Percentiles rank a stretch among this genome's conserved stretches.
phyloP scores from a whole-genome alignment of 2,113 vertebrate species.

The Limanda limanda region DNA sequence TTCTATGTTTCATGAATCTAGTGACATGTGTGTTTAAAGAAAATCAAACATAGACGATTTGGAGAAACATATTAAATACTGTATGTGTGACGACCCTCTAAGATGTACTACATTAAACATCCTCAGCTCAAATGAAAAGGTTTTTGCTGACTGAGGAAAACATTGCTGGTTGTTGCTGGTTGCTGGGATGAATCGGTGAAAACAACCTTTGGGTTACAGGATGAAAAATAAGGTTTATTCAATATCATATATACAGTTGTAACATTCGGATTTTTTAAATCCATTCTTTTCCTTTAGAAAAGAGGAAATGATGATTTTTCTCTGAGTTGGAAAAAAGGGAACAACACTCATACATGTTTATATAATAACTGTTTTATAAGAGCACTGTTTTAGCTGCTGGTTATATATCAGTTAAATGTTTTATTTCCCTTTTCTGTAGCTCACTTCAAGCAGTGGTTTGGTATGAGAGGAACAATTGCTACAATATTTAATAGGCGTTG shows the following conservation, averaged over 20 bases:
- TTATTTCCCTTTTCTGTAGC: background rate
- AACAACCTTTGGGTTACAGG: background rate
- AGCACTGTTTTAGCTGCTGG: background rate
- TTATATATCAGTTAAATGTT: background rate
- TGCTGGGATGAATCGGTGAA: background rate
- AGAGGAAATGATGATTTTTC: constrained; percentile 9
- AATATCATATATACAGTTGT: background rate
- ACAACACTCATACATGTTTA: background rate
- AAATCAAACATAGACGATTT: background rate
- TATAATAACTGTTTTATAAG: background rate
- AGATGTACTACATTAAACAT: constrained; percentile 22
- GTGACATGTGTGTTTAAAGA: background rate
- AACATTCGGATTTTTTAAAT: no score
- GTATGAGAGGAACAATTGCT: background rate
- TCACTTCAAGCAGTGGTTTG: background rate
- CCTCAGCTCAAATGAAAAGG: background rate
- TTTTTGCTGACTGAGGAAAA: no score
- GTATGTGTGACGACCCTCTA: background rate
- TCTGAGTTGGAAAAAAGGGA: background rate
- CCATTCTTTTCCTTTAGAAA: background rate
- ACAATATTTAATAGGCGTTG: no score
- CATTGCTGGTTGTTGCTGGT: no score
- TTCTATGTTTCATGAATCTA: constrained; percentile 6
- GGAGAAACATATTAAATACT: background rate
- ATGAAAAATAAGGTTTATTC: background rate